phyloP scores from a whole-genome alignment of 2,797 vertebrate species.

The Sphenodon punctatus region DNA sequence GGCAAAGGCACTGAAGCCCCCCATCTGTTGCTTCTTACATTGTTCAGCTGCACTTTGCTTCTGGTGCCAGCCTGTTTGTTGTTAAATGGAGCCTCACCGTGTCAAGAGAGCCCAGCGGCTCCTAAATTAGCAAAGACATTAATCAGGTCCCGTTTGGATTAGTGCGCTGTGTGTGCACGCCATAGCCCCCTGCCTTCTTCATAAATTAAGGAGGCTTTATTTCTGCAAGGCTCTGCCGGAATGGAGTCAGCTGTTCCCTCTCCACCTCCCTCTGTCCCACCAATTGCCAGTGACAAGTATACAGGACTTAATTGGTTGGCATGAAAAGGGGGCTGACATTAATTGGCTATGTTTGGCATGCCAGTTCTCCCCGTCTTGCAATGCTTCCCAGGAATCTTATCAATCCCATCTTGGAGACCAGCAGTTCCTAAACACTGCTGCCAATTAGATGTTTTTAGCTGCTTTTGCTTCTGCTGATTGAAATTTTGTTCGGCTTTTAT shows the following conservation, averaged over 20 bases:
- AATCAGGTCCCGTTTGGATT: constrained; percentile 47
- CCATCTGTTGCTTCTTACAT: constrained; percentile 61
- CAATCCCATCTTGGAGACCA: constrained; percentile 58
- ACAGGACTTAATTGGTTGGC: constrained; percentile 76
- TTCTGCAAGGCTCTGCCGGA: constrained; percentile 22
- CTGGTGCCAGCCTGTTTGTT: constrained; percentile 52
- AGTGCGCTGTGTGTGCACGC: background rate
- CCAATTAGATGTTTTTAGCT: constrained; percentile 59
- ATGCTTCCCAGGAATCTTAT: constrained; percentile 70
- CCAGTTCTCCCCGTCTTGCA: background rate
- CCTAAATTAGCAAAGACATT: constrained; percentile 51
- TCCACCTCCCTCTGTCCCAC: constrained; percentile 32
- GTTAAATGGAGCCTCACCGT: constrained; percentile 41
- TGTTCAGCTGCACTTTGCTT: constrained; percentile 44
- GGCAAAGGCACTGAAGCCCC: constrained; percentile 32
- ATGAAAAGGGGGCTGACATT: constrained; percentile 73
- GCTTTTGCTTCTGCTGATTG: constrained; percentile 49
- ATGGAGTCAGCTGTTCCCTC: constrained; percentile 47
- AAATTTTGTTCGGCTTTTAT: constrained; percentile 56
- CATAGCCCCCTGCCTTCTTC: background rate
- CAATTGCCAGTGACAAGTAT: constrained; percentile 68
- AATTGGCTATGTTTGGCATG: constrained; percentile 75
- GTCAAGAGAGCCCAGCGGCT: constrained; percentile 41
- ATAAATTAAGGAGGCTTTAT: constrained; percentile 32
- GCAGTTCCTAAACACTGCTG: constrained; percentile 60